Evolutionary conservation across 2,797 vertebrate species (phyloP), one percentile per base, ranked within the genome.

Genomic region (Poeciliopsis infans): DNA sequence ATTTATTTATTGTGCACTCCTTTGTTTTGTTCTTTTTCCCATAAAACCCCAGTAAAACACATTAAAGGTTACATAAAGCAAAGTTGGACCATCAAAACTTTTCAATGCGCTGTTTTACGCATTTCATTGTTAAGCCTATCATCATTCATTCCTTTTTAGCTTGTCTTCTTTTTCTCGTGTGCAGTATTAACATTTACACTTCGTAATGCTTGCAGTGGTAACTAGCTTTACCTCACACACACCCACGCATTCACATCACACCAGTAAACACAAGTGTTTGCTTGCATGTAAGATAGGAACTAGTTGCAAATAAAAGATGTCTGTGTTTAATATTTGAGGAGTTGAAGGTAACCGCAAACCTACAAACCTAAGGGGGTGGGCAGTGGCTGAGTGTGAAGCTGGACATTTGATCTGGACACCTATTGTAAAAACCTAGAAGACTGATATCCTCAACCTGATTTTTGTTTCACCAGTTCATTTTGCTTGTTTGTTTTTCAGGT

Each of bases 311-410:
- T 91, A 95, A 95, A 93, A 85, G 93, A 92, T 85, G 91, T 88
- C 89, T 91, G 91, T 93, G 90, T 94, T 96, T 93, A 96, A 96
- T 96, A 96, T 95, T 96, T 89, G 83, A 96, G 88, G 91, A 94
- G 93, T 86, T 87, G 88, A 88, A 85, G 92, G 96, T 94, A 96
- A 96, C 93, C 85, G 85, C 94, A 96, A 91, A 94, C 94, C 89
- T 79, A 41, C 93, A 96, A 91, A 94, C 94, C 88, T 79, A 41
- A 53, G n/a, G 28, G 25, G 74, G 41, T 23, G 73, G 53, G 87
- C 89, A 91, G 93, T 94, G 93, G 93, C 79, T 20, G 78, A 84
- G 91, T 93, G 89, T 91, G 89, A 88, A 83, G 88, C 88, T 84
- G 82, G 95, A 92, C 92, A 96, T 85, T 77, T 71, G 94, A 96